phyloP scores from a whole-genome alignment of 2,113 vertebrate species.

The Rafetus swinhoei region DNA sequence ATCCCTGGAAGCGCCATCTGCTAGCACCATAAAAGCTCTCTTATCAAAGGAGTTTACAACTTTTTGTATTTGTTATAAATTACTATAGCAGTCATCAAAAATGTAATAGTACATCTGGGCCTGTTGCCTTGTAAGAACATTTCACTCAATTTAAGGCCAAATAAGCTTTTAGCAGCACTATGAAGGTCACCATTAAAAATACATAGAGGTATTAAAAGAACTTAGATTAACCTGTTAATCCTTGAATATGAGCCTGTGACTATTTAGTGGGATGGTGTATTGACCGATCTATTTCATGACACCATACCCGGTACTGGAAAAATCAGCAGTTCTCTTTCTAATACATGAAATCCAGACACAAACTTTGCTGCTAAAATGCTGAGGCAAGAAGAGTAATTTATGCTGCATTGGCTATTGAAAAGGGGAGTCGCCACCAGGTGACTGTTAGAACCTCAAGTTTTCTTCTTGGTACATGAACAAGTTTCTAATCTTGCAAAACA shows the following conservation, averaged over 20 bases:
- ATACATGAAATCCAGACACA: background rate
- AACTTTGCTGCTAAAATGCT: background rate
- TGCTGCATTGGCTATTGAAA: background rate
- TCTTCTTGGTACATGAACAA: accelerated
- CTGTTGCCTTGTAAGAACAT: background rate
- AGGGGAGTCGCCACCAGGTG: background rate
- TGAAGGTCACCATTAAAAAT: background rate
- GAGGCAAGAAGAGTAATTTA: background rate
- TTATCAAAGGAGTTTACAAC: background rate
- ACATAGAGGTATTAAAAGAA: background rate
- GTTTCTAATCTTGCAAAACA: background rate
- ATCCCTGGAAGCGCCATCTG: slow-evolving; percentile 25
- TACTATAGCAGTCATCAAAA: background rate
- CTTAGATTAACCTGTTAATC: background rate
- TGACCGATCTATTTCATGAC: accelerated
- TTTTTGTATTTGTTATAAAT: background rate
- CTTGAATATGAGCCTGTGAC: no score
- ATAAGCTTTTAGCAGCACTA: accelerated
- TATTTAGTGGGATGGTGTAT: no score
- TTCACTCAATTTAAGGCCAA: background rate
- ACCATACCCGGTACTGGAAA: accelerated
- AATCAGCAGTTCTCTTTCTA: background rate
- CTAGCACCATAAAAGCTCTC: accelerated
- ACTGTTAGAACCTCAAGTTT: accelerated
- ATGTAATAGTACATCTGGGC: background rate